Conservation (phyloP, 2,113 vertebrate species). For the Parus major region DNA sequence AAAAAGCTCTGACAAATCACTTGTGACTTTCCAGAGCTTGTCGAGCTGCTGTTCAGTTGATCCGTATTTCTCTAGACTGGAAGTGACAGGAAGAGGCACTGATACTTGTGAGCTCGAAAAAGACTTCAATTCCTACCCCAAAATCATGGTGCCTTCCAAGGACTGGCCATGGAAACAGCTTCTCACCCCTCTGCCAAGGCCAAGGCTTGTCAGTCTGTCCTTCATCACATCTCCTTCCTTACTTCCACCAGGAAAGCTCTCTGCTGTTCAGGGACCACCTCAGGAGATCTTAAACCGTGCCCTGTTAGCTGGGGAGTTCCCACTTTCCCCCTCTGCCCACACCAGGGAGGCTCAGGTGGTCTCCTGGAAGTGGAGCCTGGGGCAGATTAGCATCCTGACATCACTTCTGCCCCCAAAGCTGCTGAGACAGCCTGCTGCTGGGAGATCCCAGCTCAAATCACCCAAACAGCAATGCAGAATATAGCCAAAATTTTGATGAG, state of each 20-base stretch:
- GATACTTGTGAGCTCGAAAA: not conserved
- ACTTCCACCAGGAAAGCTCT: not conserved
- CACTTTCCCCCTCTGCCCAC: not conserved
- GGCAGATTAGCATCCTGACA: not conserved
- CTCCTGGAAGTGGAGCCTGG: not conserved
- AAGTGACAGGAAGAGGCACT: slow-evolving; percentile 17
- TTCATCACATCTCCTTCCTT: not conserved
- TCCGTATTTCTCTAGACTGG: slow-evolving; percentile 24
- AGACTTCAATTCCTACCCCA: not conserved
- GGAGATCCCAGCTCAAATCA: not conserved
- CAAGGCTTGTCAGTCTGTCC: not conserved
- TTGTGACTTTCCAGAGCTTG: slow-evolving; percentile 40
- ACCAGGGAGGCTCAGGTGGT: not conserved
- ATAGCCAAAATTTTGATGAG: not conserved
- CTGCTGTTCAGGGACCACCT: not conserved
- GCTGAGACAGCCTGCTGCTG: not conserved
- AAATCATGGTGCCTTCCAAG: not conserved
- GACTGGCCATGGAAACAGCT: not conserved
- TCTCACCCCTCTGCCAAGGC: not conserved
- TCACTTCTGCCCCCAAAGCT: not conserved
- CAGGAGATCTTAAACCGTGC: not conserved
- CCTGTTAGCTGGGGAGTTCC: rapidly evolving
- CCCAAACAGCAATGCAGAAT: not conserved
- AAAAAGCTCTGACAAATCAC: slow-evolving; percentile 56
- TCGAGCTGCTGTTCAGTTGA: slow-evolving; percentile 22